Evolutionary conservation across 2,888 invertebrate species (phyloP).

Genomic region (Serripes groenlandicus): DNA sequence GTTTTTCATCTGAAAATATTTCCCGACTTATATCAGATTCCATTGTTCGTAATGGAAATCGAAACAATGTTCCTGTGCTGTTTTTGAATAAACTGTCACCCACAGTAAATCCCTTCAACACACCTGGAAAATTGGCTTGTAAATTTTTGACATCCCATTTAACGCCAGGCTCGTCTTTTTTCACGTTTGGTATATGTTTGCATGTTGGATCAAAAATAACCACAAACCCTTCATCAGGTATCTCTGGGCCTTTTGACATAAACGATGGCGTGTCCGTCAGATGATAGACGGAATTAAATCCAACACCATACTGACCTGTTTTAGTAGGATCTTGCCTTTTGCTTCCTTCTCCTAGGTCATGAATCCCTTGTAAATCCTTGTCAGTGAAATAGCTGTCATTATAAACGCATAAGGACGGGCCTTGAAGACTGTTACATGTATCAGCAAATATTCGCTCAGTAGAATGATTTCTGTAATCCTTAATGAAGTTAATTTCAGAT

Average conservation of each 20-base stretch:
- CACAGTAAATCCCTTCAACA: constrained; percentile 63
- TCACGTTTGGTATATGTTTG: constrained; percentile 32
- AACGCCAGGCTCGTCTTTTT: constrained; percentile 20
- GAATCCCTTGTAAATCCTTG: constrained; percentile 81
- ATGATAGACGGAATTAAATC: constrained; percentile 85
- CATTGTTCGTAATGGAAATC: constrained; percentile 66
- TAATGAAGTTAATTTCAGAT: constrained; percentile 78
- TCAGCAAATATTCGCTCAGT: constrained; percentile 51
- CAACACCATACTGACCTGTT: constrained; percentile 85
- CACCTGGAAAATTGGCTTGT: constrained; percentile 51
- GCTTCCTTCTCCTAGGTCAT: constrained; percentile 82
- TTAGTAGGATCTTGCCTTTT: constrained; percentile 81
- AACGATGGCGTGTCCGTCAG: constrained; percentile 85
- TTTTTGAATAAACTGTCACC: constrained; percentile 37
- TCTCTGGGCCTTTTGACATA: constrained; percentile 74
- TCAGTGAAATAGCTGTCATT: constrained; percentile 82
- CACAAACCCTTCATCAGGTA: constrained; percentile 65
- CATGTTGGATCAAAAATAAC: constrained; percentile 78
- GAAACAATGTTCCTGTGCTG: constrained; percentile 61
- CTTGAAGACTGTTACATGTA: constrained; percentile 9
- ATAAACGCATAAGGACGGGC: constrained; percentile 72
- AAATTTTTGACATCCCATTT: constrained; percentile 41
- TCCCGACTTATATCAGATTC: constrained; percentile 72
- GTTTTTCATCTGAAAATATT: constrained; percentile 1
- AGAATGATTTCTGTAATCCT: constrained; percentile 34